A percentile compares a stretch with the other conserved stretches of the same genome.
These are phyloP conservation scores for Melangyna quadrimaculata DNA, from an alignment of 2,888 invertebrate species.

Conservation along the genomic window DNA sequence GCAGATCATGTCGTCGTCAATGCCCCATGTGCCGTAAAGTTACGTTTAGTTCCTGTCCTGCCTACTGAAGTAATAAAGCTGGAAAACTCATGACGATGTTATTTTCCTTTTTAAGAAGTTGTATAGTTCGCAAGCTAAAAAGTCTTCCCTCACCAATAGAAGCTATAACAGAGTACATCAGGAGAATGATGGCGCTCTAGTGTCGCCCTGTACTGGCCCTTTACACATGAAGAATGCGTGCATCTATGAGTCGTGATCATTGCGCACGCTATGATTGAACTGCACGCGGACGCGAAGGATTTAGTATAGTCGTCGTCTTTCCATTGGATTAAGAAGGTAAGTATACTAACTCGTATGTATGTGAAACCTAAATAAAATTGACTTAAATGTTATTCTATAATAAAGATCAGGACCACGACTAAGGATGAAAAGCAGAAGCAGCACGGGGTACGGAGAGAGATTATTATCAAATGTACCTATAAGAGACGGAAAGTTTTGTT, in stretches of 20 bases:
- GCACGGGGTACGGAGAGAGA: constrained; percentile 24
- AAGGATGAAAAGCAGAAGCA: constrained; percentile 15
- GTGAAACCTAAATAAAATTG: constrained; percentile 30
- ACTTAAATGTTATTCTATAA: constrained; percentile 26
- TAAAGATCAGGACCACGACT: not conserved
- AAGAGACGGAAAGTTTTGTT: not conserved
- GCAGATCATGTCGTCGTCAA: constrained; percentile 55
- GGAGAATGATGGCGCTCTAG: constrained; percentile 61
- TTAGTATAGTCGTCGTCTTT: constrained; percentile 11
- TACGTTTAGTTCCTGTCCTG: not conserved
- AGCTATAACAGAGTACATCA: not conserved
- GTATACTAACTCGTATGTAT: not conserved
- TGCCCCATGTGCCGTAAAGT: not conserved
- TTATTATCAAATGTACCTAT: constrained; percentile 31
- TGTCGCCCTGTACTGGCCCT: constrained; percentile 52
- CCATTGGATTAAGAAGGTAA: not conserved
- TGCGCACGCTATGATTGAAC: constrained; percentile 72
- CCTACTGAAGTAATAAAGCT: constrained; percentile 60
- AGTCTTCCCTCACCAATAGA: not conserved
- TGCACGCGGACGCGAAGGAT: constrained; percentile 67
- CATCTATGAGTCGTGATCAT: constrained; percentile 71
- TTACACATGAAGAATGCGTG: constrained; percentile 71
- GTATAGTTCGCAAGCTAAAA: not conserved
- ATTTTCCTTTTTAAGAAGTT: constrained; percentile 51
- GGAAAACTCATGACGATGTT: constrained; percentile 71